These are phyloP conservation scores for Okamejei kenojei DNA, from an alignment of 2,797 vertebrate species.

Conservation along the genomic window DNA sequence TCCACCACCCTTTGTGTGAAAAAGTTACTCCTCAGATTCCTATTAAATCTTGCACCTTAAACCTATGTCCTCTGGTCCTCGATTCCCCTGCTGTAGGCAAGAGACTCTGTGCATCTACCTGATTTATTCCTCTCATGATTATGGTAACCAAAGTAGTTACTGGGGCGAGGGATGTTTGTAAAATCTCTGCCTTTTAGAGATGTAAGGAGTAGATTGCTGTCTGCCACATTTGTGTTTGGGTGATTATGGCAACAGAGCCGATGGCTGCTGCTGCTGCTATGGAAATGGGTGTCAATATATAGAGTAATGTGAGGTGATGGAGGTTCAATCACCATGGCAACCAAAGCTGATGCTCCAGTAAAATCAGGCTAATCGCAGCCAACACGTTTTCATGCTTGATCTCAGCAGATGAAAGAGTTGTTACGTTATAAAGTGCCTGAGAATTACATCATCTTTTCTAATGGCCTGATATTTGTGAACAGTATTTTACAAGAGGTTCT, in stretches of 20 bases:
- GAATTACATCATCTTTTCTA: constrained; percentile 14
- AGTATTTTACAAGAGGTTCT: neutral
- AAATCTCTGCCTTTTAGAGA: neutral
- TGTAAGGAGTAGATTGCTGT: neutral
- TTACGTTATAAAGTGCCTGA: constrained; percentile 15
- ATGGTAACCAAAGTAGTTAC: constrained; percentile 13
- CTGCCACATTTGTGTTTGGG: constrained; percentile 18
- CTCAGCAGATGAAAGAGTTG: constrained; percentile 28
- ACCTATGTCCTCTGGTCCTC: no score
- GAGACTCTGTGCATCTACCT: no score
- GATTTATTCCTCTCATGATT: neutral
- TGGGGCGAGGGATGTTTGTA: neutral
- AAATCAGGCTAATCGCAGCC: constrained; percentile 28
- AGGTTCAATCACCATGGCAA: constrained; percentile 40
- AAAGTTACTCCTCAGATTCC: no score
- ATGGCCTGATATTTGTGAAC: neutral
- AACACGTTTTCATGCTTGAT: constrained; percentile 24
- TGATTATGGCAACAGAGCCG: constrained; percentile 20
- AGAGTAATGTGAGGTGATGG: neutral
- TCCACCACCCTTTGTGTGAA: no score
- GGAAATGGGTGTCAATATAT: neutral
- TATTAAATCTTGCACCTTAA: no score
- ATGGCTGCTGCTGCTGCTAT: constrained; percentile 16
- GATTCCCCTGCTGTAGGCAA: no score
- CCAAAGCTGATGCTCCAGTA: constrained; percentile 38